phyloP scores from a whole-genome alignment of 35 echinoderm and acorn worm genomes.

The Anneissia japonica region DNA sequence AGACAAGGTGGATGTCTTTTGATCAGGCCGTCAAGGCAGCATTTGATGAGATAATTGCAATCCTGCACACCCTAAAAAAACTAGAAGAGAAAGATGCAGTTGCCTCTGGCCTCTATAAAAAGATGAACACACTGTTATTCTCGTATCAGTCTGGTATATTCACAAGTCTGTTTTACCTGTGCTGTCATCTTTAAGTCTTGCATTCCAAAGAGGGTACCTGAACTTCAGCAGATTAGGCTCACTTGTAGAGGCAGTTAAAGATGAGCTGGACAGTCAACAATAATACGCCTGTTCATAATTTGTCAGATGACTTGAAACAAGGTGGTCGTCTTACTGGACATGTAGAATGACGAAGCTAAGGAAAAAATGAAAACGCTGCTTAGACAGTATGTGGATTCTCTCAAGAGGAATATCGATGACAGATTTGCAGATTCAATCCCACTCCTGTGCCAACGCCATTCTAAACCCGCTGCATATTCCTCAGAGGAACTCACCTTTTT shows the following conservation, averaged over 20 bases:
- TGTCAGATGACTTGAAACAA: not conserved
- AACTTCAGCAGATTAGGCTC: conserved; percentile 12
- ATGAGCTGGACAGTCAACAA: not conserved
- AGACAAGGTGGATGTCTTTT: conserved; percentile 36
- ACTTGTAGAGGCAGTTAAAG: conserved; percentile 2
- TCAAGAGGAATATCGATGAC: conserved; percentile 16
- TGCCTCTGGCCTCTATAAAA: conserved; percentile 24
- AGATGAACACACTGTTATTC: conserved; percentile 16
- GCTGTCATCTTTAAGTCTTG: not conserved
- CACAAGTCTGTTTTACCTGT: conserved; percentile 10
- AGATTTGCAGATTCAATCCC: conserved; percentile 15
- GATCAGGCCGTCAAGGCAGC: conserved; percentile 20
- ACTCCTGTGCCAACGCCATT: not conserved
- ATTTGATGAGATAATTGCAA: not conserved
- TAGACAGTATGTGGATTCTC: conserved; percentile 11
- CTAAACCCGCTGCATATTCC: not conserved
- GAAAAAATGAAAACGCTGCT: not conserved
- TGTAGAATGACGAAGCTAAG: not conserved
- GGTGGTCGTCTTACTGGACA: not conserved
- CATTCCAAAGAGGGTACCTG: conserved; percentile 9
- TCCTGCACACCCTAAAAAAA: conserved; percentile 1
- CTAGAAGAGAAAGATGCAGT: conserved; percentile 16
- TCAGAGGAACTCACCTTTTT: not conserved
- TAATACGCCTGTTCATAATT: not conserved
- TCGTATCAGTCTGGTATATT: conserved; percentile 1